phyloP scores from a whole-genome alignment of 2,888 invertebrate genomes.

The Priapulus caudatus region DNA sequence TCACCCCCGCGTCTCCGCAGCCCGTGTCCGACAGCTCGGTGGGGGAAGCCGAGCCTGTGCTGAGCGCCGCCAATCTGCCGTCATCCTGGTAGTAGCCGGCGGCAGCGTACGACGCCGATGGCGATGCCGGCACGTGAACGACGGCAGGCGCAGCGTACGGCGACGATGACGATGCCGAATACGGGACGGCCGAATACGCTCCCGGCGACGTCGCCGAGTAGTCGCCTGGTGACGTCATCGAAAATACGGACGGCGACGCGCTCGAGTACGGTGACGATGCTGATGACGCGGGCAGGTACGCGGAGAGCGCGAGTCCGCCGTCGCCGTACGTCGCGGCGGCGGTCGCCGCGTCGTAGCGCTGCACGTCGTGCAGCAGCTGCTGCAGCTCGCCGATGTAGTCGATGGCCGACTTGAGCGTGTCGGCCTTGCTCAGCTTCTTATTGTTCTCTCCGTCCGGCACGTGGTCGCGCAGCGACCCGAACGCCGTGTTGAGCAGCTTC shows the following conservation, averaged over 20 bases:
- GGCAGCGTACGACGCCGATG: neutral
- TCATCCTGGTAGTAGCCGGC: neutral
- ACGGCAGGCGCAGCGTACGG: neutral
- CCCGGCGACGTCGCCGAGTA: too few relatives aligned
- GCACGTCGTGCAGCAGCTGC: constrained; percentile 28
- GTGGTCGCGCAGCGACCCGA: constrained; percentile 33
- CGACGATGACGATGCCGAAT: constrained; percentile 1
- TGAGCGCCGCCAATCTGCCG: neutral
- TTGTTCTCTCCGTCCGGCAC: constrained; percentile 27
- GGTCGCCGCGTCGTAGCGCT: too few relatives aligned
- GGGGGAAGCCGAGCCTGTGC: constrained; percentile 53
- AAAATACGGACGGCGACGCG: too few relatives aligned
- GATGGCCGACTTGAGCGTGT: constrained; percentile 34
- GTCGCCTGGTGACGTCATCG: too few relatives aligned
- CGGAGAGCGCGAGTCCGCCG: neutral
- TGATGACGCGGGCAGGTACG: neutral
- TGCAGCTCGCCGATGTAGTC: constrained; percentile 34
- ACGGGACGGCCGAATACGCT: neutral
- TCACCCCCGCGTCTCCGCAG: constrained; percentile 53
- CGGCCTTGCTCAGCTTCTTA: constrained; percentile 37
- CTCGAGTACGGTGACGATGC: neutral
- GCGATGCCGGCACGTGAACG: neutral
- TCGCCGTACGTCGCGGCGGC: neutral
- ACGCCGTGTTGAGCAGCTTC: constrained; percentile 30
- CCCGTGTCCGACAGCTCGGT: constrained; percentile 57